phyloP scores from a whole-genome alignment of 2,888 invertebrate species.

The Tromatobia lineatoria region DNA sequence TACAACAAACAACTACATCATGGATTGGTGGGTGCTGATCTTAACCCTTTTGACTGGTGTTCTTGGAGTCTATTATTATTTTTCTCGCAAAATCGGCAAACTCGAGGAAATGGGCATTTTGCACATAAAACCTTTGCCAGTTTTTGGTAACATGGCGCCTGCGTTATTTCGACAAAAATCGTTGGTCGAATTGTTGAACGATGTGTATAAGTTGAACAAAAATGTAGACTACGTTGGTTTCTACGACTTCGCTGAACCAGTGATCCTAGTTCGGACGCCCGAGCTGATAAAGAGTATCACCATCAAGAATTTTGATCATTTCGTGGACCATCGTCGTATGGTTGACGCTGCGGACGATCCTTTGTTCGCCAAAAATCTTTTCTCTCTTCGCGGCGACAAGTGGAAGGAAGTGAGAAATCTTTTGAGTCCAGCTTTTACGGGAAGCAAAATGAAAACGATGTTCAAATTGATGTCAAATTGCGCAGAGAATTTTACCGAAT shows the following conservation, averaged over 20 bases:
- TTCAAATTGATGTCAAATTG: constrained; percentile 85
- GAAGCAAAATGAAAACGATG: constrained; percentile 87
- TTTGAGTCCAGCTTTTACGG: constrained; percentile 87
- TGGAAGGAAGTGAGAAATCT: constrained; percentile 87
- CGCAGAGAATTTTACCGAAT: constrained; percentile 77
- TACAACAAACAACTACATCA: neutral
- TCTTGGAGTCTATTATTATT: neutral
- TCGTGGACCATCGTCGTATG: constrained; percentile 76
- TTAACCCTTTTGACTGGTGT: neutral
- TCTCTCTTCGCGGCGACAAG: constrained; percentile 82
- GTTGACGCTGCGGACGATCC: constrained; percentile 72
- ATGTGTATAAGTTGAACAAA: constrained; percentile 68
- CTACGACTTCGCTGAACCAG: constrained; percentile 76
- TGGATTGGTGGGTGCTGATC: constrained; percentile 10
- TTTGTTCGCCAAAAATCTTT: constrained; percentile 72
- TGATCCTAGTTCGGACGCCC: constrained; percentile 77
- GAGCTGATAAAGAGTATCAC: constrained; percentile 79
- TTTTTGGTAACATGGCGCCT: constrained; percentile 69
- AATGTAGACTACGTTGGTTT: constrained; percentile 77
- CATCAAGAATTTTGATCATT: constrained; percentile 79
- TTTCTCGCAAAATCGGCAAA: neutral
- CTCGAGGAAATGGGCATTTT: constrained; percentile 58
- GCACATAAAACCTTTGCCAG: constrained; percentile 60
- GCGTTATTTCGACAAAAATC: constrained; percentile 39
- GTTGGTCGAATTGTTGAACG: constrained; percentile 44